Evolutionary conservation across 2,888 invertebrate species (phyloP).

Genomic region (Pterostichus madidus): DNA sequence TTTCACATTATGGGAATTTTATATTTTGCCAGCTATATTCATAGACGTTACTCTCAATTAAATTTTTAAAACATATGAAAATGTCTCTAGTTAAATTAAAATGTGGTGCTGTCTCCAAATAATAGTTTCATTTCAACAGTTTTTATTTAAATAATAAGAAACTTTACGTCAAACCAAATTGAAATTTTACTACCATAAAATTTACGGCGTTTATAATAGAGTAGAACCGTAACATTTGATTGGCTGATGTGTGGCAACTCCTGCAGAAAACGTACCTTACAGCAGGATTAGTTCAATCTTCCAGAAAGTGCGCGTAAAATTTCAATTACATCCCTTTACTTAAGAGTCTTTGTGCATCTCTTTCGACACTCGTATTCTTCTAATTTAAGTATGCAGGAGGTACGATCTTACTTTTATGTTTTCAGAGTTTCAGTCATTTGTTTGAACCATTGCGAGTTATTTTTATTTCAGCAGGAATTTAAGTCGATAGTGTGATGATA

Average conservation of each 20-base stretch:
- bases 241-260: conserved; percentile 20
- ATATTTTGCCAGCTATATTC: too few species aligned
- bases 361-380: conserved; percentile 2
- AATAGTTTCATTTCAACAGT: too few species aligned
- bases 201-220: background rate
- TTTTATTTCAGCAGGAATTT: too few species aligned
- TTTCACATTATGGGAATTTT: too few species aligned
- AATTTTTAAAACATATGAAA: too few species aligned
- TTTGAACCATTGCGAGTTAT: too few species aligned
- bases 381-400: background rate
- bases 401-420: background rate
- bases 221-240: background rate
- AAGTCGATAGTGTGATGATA: too few species aligned
- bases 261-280: conserved; percentile 25
- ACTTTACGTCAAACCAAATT: background rate
- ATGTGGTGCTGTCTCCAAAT: too few species aligned
- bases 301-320: conserved; percentile 53
- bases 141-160: too few species aligned
- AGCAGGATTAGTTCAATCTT: conserved; percentile 53
- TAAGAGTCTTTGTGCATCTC: conserved; percentile 20
- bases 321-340: conserved; percentile 50
- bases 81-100: too few species aligned
- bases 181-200: conserved; percentile 12
- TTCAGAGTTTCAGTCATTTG: background rate
- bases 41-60: too few species aligned